Evolutionary conservation across 2,888 invertebrate genomes (phyloP).

Genomic region (Volucella zonaria): DNA sequence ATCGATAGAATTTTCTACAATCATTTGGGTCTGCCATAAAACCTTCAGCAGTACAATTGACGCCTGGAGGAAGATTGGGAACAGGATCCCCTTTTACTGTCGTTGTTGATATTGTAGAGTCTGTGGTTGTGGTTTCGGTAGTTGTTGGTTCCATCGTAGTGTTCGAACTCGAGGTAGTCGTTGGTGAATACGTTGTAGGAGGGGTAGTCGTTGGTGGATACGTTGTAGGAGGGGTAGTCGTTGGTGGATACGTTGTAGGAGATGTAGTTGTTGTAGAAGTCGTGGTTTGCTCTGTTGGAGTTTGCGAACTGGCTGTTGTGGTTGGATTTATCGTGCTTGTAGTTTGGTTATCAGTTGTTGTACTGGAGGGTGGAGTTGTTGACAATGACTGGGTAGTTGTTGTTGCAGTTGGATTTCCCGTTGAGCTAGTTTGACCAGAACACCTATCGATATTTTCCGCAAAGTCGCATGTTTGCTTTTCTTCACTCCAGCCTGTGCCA

Average conservation of each 20-base stretch:
- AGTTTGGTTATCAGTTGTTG: conserved; percentile 22
- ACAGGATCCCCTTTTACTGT: conserved; percentile 69
- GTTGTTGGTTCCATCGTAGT: conserved; percentile 62
- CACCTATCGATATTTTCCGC: conserved; percentile 80
- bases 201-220: conserved; percentile 7
- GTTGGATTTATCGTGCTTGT: conserved; percentile 9
- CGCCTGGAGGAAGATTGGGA: conserved; percentile 79
- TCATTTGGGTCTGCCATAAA: conserved; percentile 86
- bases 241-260: neutral
- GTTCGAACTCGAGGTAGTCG: conserved; percentile 37
- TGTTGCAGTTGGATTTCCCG: conserved; percentile 31
- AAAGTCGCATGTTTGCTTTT: conserved; percentile 80
- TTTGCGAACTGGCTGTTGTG: conserved; percentile 1
- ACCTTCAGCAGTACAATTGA: conserved; percentile 84
- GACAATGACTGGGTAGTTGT: conserved; percentile 54
- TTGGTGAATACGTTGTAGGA: conserved; percentile 42
- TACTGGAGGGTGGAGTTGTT: conserved; percentile 32
- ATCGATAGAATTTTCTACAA: conserved; percentile 88
- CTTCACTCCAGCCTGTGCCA: conserved; percentile 86
- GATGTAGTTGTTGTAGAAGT: neutral
- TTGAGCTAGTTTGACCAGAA: conserved; percentile 60
- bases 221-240: neutral
- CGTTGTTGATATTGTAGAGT: conserved; percentile 66
- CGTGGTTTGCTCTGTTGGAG: neutral
- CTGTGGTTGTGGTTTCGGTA: conserved; percentile 74